Evolutionary conservation across 2,888 invertebrate species (phyloP).

Genomic region (Poecilus cupreus): DNA sequence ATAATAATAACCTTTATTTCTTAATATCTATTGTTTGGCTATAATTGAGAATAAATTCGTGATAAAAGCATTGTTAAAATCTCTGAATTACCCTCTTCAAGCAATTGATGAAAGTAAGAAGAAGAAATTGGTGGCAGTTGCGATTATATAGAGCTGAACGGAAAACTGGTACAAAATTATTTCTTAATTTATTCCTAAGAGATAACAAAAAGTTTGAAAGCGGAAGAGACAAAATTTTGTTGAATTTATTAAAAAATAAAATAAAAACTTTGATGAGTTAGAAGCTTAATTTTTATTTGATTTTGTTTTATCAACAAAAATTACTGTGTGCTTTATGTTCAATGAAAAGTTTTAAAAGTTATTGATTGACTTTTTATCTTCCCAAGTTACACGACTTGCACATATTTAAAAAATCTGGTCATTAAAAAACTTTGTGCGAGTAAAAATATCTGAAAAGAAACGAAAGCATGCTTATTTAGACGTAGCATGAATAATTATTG

Average conservation of each 20-base stretch:
- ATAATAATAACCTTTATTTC: no score
- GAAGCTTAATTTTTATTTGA: constrained; percentile 25
- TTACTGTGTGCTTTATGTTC: constrained; percentile 12
- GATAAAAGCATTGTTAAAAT: no score
- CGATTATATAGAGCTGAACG: no score
- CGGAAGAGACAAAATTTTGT: constrained; percentile 12
- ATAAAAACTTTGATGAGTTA: constrained; percentile 6
- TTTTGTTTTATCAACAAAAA: constrained; percentile 31
- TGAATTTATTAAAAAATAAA: constrained; percentile 9
- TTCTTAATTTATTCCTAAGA: neutral
- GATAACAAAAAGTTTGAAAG: neutral
- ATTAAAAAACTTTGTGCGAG: neutral
- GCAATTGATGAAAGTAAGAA: no score
- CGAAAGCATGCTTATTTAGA: neutral
- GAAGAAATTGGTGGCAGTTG: no score
- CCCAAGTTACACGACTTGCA: neutral
- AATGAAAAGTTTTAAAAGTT: constrained; percentile 8
- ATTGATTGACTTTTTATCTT: neutral
- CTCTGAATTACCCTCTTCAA: no score
- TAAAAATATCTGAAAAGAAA: neutral
- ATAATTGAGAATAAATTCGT: no score
- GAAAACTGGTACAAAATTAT: neutral
- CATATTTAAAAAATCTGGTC: neutral
- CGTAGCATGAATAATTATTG: neutral
- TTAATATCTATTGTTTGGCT: no score